Evolutionary conservation across 2,797 vertebrate species (phyloP).

Genomic region (Halcyon badia): DNA sequence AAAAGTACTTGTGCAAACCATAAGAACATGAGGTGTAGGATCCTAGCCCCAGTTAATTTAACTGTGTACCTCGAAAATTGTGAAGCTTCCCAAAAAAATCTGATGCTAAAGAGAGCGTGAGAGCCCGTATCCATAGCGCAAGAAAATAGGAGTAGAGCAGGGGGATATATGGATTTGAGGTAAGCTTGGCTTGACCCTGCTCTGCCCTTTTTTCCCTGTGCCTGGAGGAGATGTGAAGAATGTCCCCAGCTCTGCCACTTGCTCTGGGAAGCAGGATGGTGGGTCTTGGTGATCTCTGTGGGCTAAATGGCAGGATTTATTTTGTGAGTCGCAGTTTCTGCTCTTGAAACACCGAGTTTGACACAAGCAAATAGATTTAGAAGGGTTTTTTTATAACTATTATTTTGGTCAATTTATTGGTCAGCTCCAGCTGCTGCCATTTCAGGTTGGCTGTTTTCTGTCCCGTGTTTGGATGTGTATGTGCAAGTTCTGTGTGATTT

Average conservation of each 20-base stretch:
- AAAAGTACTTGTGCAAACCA: neutral
- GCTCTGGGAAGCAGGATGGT: neutral
- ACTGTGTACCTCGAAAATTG: neutral
- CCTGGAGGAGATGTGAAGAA: neutral
- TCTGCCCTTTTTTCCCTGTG: neutral
- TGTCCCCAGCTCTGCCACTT: accelerated
- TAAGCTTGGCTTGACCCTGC: neutral
- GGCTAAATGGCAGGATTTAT: neutral
- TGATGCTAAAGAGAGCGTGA: neutral
- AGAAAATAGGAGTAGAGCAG: neutral
- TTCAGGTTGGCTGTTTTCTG: neutral
- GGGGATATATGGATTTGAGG: accelerated
- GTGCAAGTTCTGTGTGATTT: accelerated
- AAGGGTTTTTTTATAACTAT: neutral
- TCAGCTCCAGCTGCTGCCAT: neutral
- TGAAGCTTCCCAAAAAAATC: neutral
- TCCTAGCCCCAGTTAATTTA: neutral
- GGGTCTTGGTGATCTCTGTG: neutral
- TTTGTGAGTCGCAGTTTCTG: neutral
- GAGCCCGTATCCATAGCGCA: neutral
- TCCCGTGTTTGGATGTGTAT: accelerated
- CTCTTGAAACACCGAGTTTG: neutral
- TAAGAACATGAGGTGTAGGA: neutral
- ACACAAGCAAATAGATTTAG: neutral
- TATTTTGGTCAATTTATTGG: neutral